These are phyloP conservation scores for Cebidichthys violaceus DNA, from an alignment of 2,113 vertebrate genomes.

Conservation along the genomic window DNA sequence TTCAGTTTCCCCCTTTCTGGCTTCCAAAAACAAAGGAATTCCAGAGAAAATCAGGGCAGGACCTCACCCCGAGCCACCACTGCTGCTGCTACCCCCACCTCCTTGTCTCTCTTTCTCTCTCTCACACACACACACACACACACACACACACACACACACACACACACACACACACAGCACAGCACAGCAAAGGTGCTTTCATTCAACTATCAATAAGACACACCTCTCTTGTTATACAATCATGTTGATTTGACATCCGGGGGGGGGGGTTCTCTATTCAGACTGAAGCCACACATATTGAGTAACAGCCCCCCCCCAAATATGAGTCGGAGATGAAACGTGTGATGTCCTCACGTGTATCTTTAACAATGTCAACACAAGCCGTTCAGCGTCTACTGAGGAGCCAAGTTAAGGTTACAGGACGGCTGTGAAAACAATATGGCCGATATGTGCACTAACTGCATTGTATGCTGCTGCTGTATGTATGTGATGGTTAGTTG, in stretches of 20 bases:
- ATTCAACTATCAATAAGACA: constrained; percentile 59
- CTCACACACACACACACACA: constrained; percentile 20
- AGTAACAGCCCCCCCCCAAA: constrained; percentile 35
- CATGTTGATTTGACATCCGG: constrained; percentile 64
- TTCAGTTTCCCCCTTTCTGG: constrained; percentile 80
- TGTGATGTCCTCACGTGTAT: constrained; percentile 66
- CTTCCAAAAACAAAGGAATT: constrained; percentile 86
- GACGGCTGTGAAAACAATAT: constrained; percentile 45
- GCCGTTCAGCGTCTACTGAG: constrained; percentile 54
- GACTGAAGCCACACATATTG: constrained; percentile 30
- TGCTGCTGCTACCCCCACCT: constrained; percentile 32
- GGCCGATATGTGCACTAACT: constrained; percentile 41
- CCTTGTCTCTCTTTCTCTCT: background rate
- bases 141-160: constrained; percentile 33
- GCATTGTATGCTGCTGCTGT: constrained; percentile 46
- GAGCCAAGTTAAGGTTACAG: constrained; percentile 52
- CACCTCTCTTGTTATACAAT: constrained; percentile 64
- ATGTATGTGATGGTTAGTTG: constrained; percentile 12
- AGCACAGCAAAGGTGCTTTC: constrained; percentile 63
- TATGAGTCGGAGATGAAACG: constrained; percentile 53
- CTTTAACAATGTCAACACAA: constrained; percentile 73
- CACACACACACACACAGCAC: constrained; percentile 39
- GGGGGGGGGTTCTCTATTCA: constrained; percentile 3
- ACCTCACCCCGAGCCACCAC: constrained; percentile 77
- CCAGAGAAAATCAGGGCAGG: constrained; percentile 84